Evolutionary conservation across 2,797 vertebrate species (phyloP).

Genomic region (Malacoraja senta): DNA sequence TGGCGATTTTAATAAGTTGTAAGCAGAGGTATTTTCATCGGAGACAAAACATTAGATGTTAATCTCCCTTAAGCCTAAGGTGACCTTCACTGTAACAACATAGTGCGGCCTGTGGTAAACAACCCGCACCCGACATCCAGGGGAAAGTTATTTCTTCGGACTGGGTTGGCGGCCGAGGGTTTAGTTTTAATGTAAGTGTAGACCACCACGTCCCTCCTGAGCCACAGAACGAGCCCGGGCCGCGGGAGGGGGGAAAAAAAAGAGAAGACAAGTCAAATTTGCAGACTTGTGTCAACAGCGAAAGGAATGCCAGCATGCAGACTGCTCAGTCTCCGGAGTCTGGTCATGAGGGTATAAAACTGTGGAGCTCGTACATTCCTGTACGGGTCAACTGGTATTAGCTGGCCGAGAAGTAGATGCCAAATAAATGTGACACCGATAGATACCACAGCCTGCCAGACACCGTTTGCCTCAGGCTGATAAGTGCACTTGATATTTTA

Average conservation of each 20-base stretch:
- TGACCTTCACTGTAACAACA: conserved; percentile 30
- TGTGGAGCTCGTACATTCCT: conserved; percentile 37
- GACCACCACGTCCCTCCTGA: neutral
- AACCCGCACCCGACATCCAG: neutral
- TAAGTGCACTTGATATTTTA: conserved; percentile 20
- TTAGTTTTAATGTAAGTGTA: neutral
- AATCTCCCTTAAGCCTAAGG: conserved; percentile 27
- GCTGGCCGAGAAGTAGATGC: conserved; percentile 23
- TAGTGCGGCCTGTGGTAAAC: conserved; percentile 10
- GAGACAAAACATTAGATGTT: conserved; percentile 27
- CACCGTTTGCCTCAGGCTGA: neutral
- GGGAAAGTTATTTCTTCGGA: neutral
- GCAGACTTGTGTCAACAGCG: conserved; percentile 33
- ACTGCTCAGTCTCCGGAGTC: conserved; percentile 19
- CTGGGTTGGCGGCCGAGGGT: neutral
- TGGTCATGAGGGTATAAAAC: conserved; percentile 35
- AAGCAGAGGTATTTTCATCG: neutral
- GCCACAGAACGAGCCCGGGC: neutral
- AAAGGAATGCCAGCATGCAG: conserved; percentile 28
- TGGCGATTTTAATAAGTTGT: conserved; percentile 7
- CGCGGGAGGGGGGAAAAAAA: neutral
- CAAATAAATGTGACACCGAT: conserved; percentile 38
- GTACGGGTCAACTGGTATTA: conserved; percentile 28
- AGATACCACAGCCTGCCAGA: conserved; percentile 2
- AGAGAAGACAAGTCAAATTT: neutral